These are phyloP conservation scores for Ornithoptera priamus DNA, from an alignment of 2,888 invertebrate species.

Conservation along the genomic window DNA sequence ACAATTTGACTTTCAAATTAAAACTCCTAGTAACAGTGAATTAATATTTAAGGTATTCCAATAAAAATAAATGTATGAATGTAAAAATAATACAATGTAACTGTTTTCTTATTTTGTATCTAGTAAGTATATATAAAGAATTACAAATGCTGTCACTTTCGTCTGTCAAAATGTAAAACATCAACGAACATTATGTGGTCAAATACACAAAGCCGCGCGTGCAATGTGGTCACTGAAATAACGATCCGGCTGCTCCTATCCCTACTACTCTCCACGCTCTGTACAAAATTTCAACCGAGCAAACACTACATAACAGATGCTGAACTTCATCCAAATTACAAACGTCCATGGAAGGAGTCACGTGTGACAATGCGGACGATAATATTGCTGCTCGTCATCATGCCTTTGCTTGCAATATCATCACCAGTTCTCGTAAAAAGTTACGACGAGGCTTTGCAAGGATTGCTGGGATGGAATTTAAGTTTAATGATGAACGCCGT, in stretches of 20 bases:
- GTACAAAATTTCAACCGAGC: constrained; percentile 82
- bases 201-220: neutral
- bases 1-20: no score
- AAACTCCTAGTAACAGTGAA: no score
- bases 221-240: constrained; percentile 39
- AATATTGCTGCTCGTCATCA: constrained; percentile 80
- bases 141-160: constrained; percentile 2
- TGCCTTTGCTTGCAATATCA: constrained; percentile 78
- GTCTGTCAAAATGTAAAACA: constrained; percentile 16
- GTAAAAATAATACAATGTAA: neutral
- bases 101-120: neutral
- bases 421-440: constrained; percentile 53
- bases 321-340: constrained; percentile 85
- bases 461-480: constrained; percentile 79
- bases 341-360: constrained; percentile 84
- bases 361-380: constrained; percentile 83
- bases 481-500: constrained; percentile 83
- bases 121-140: neutral
- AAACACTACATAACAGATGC: constrained; percentile 85
- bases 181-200: constrained; percentile 7
- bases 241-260: constrained; percentile 46
- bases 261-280: constrained; percentile 62
- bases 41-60: no score
- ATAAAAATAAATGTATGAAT: neutral
- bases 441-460: constrained; percentile 44